These are phyloP conservation scores for Adela reaumurella DNA, from an alignment of 2,888 invertebrate genomes.

Conservation along the genomic window DNA sequence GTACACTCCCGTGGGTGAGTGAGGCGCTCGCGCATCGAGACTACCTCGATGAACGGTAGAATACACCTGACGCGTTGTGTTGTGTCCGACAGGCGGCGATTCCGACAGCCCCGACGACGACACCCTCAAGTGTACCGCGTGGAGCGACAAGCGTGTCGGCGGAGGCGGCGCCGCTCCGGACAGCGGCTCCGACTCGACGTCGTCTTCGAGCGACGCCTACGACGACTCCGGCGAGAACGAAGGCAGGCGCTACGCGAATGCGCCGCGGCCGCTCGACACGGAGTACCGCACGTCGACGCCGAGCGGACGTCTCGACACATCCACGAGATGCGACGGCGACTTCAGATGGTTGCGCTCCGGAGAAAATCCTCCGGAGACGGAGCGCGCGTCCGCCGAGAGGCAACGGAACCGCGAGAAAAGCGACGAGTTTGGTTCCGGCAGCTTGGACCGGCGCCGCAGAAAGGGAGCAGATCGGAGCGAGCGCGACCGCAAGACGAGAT, in stretches of 20 bases:
- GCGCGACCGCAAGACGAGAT: constrained; percentile 62
- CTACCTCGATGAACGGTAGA: too few relatives aligned
- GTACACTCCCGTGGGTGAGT: constrained; percentile 55
- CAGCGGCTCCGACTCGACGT: constrained; percentile 10
- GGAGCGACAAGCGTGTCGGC: constrained; percentile 40
- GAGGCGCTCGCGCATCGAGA: constrained; percentile 18
- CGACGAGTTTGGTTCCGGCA: constrained; percentile 40
- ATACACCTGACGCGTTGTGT: background rate
- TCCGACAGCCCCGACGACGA: constrained; percentile 62
- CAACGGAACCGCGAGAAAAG: constrained; percentile 14
- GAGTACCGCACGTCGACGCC: constrained; percentile 56
- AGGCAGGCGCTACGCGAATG: constrained; percentile 43
- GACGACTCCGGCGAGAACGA: constrained; percentile 40
- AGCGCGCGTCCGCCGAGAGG: constrained; percentile 9
- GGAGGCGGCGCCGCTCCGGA: constrained; percentile 27
- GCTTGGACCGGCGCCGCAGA: constrained; percentile 53
- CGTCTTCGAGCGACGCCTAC: constrained; percentile 26
- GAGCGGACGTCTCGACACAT: constrained; percentile 46
- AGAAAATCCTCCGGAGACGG: constrained; percentile 27
- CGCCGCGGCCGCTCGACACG: constrained; percentile 55
- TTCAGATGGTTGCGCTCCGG: constrained; percentile 63
- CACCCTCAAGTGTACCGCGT: constrained; percentile 54
- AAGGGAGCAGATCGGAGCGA: constrained; percentile 51
- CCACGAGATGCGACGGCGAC: constrained; percentile 63
- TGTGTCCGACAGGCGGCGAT: constrained; percentile 43